Conservation (phyloP, 2,888 invertebrate species). For the Polia nebulosa region DNA sequence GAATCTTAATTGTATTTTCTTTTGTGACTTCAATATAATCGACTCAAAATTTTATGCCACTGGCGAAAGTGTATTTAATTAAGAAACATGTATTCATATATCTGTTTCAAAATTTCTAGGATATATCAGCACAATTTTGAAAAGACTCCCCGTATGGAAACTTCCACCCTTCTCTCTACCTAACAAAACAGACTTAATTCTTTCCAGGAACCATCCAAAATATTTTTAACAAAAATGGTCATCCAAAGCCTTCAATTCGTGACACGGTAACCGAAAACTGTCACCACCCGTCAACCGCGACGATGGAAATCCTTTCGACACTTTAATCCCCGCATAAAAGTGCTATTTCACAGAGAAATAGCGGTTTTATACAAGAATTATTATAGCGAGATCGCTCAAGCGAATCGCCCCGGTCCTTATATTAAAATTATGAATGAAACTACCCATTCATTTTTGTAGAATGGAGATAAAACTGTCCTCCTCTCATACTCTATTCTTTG, state of each 20-base stretch:
- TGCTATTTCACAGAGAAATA: constrained; percentile 50
- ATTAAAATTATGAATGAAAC: constrained; percentile 63
- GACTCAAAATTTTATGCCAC: too few species aligned
- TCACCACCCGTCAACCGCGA: constrained; percentile 50
- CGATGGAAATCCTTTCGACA: constrained; percentile 58
- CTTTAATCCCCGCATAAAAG: constrained; percentile 62
- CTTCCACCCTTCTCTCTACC: background rate
- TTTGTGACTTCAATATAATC: too few species aligned
- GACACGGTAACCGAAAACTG: constrained; percentile 61
- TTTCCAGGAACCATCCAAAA: constrained; percentile 3
- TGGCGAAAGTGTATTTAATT: too few species aligned
- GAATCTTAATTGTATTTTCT: background rate
- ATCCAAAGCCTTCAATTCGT: constrained; percentile 48
- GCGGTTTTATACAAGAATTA: constrained; percentile 43
- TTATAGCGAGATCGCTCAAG: constrained; percentile 38
- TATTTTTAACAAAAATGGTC: constrained; percentile 18
- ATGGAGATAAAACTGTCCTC: constrained; percentile 42
- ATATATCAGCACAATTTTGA: too few species aligned
- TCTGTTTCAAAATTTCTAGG: too few species aligned
- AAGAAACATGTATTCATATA: too few species aligned
- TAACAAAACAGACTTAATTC: constrained; percentile 8
- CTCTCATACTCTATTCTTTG: constrained; percentile 20
- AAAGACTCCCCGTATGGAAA: background rate
- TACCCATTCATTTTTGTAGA: constrained; percentile 44
- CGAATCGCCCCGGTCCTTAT: constrained; percentile 37